These are phyloP conservation scores for Synergus itoensis DNA, from an alignment of 2,888 invertebrate genomes.

Conservation along the genomic window DNA sequence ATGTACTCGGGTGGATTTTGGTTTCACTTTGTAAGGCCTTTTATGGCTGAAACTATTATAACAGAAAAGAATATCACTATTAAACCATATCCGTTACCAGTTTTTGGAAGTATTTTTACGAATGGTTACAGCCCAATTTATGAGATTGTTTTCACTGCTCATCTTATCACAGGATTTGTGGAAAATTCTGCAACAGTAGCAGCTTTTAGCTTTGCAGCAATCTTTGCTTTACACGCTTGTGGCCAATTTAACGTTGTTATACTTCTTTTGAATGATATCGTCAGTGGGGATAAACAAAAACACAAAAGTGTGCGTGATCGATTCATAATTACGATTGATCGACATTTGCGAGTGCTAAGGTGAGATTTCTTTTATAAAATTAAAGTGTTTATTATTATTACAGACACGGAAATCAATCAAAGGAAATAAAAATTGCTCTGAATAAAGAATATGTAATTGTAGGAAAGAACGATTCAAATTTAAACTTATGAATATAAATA, in stretches of 20 bases:
- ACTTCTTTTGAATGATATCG: conserved; percentile 43
- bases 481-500: conserved; percentile 20
- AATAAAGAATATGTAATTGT: too few species aligned
- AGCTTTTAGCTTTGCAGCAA: conserved; percentile 45
- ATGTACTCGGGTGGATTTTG: conserved; percentile 54
- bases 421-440: neutral
- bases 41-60: conserved; percentile 20
- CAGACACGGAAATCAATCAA: too few species aligned
- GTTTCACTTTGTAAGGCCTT: conserved; percentile 7
- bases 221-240: conserved; percentile 46
- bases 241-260: conserved; percentile 47
- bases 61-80: conserved; percentile 25
- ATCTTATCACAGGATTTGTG: conserved; percentile 44
- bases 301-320: conserved; percentile 32
- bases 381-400: neutral
- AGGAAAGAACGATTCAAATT: too few species aligned
- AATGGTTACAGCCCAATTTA: conserved; percentile 43
- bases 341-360: conserved; percentile 43
- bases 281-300: conserved; percentile 13
- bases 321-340: conserved; percentile 41
- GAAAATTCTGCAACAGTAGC: conserved; percentile 47
- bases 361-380: conserved; percentile 21
- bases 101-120: conserved; percentile 43
- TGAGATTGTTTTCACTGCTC: conserved; percentile 44
- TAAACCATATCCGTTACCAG: conserved; percentile 42